A percentile compares a stretch with the other conserved stretches of the same genome.
Conservation (phyloP, 2,113 vertebrate species). For the Nipponia nippon region DNA sequence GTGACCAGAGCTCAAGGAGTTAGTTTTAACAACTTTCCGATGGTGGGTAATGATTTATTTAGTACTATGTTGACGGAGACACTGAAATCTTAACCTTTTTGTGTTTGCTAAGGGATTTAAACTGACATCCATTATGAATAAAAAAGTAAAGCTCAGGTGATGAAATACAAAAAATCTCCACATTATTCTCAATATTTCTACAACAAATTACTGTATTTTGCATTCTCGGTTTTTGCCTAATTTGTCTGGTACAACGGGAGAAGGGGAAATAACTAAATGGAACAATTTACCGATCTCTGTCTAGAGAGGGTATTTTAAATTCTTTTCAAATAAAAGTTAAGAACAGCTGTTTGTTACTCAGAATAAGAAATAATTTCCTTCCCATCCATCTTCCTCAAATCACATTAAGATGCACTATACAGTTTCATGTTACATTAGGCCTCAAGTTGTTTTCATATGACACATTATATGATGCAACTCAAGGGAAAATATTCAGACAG, state of each 20-base stretch:
- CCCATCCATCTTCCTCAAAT: conserved; percentile 67
- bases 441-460: conserved; percentile 62
- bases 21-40: conserved; percentile 63
- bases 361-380: conserved; percentile 60
- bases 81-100: conserved; percentile 67
- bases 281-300: not conserved
- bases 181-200: not conserved
- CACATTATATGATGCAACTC: conserved; percentile 65
- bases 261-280: not conserved
- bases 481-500: conserved; percentile 65
- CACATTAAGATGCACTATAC: conserved; percentile 30
- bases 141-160: conserved; percentile 63
- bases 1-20: conserved; percentile 71
- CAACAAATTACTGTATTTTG: not conserved
- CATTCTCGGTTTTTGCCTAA: not conserved
- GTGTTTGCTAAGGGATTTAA: conserved; percentile 59
- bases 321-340: conserved; percentile 40
- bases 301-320: not conserved
- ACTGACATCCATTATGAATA: conserved; percentile 47
- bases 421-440: conserved; percentile 50
- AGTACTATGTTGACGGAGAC: conserved; percentile 22
- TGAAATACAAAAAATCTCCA: conserved; percentile 27
- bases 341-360: conserved; percentile 46
- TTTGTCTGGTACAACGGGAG: not conserved
- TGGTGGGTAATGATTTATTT: conserved; percentile 63